phyloP scores from a whole-genome alignment of 2,888 invertebrate genomes.

The Pomacea canaliculata region DNA sequence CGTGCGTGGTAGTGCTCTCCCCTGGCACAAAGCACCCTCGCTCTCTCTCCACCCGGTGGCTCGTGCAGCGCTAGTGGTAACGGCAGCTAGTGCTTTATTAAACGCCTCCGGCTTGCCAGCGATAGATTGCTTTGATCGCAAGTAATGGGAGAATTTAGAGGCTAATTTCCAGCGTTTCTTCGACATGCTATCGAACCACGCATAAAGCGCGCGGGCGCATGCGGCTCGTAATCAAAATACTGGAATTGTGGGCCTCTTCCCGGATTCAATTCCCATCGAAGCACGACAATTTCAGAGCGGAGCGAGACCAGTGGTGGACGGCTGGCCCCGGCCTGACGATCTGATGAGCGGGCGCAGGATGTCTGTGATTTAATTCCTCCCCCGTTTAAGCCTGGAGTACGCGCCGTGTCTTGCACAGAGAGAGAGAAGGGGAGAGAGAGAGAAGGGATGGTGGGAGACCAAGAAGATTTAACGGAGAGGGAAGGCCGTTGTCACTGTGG shows the following conservation, averaged over 20 bases:
- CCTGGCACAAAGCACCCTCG: not conserved
- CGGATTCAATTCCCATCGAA: constrained; percentile 13
- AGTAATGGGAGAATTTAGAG: constrained; percentile 20
- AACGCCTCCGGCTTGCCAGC: constrained; percentile 28
- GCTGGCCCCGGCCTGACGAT: not conserved
- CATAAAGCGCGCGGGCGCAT: too few relatives aligned
- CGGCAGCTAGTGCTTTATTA: constrained; percentile 28
- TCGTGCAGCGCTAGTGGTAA: not conserved
- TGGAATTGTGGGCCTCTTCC: constrained; percentile 3
- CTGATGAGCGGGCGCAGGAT: not conserved
- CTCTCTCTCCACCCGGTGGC: not conserved
- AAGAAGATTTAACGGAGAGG: not conserved
- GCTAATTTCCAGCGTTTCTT: constrained; percentile 22
- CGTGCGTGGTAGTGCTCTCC: not conserved
- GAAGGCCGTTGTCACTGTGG: not conserved
- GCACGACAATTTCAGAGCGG: constrained; percentile 4
- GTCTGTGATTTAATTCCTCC: constrained; percentile 4
- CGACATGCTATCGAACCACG: constrained; percentile 13
- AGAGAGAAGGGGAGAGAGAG: not conserved
- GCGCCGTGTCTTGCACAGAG: not conserved
- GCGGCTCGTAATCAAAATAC: constrained; percentile 12
- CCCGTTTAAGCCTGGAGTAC: not conserved
- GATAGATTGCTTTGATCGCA: constrained; percentile 36
- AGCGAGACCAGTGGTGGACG: not conserved
- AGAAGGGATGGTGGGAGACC: not conserved